phyloP scores from a whole-genome alignment of 2,797 vertebrate genomes.

The Eremophila alpestris region DNA sequence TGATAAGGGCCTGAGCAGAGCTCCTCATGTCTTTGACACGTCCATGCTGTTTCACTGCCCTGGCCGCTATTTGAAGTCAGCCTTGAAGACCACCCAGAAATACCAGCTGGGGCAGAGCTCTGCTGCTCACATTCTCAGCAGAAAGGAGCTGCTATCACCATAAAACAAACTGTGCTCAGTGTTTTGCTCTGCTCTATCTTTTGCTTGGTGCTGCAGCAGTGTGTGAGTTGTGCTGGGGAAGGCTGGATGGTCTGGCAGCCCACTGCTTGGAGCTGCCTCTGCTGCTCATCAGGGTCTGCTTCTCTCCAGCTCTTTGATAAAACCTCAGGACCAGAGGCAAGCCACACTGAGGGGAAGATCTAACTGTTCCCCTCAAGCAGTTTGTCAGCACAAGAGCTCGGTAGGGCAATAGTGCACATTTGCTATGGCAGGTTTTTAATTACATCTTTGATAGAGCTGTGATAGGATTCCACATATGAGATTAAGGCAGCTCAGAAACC shows the following conservation, averaged over 20 bases:
- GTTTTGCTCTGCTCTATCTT: conserved; percentile 49
- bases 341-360: conserved; percentile 29
- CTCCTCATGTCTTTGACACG: conserved; percentile 52
- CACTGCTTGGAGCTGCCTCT: conserved; percentile 20
- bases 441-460: conserved; percentile 31
- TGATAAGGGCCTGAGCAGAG: conserved; percentile 37
- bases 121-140: conserved; percentile 21
- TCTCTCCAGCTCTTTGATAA: conserved; percentile 51
- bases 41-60: conserved; percentile 29
- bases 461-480: conserved; percentile 53
- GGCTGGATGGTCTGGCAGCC: background rate
- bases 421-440: conserved; percentile 68
- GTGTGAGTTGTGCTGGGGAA: background rate
- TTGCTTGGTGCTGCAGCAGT: conserved; percentile 5
- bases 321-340: conserved; percentile 23
- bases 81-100: conserved; percentile 60
- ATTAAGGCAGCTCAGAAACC: background rate
- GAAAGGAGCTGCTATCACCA: conserved; percentile 47
- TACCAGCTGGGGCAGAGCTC: conserved; percentile 45
- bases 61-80: conserved; percentile 37
- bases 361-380: conserved; percentile 50
- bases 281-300: background rate
- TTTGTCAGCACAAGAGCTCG: conserved; percentile 42
- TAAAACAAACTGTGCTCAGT: conserved; percentile 45
- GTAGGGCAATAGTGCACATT: conserved; percentile 60